A percentile compares a stretch with the other conserved stretches of the same genome.
Conservation (phyloP, 2,113 vertebrate species). For the Perognathus longimembris region DNA sequence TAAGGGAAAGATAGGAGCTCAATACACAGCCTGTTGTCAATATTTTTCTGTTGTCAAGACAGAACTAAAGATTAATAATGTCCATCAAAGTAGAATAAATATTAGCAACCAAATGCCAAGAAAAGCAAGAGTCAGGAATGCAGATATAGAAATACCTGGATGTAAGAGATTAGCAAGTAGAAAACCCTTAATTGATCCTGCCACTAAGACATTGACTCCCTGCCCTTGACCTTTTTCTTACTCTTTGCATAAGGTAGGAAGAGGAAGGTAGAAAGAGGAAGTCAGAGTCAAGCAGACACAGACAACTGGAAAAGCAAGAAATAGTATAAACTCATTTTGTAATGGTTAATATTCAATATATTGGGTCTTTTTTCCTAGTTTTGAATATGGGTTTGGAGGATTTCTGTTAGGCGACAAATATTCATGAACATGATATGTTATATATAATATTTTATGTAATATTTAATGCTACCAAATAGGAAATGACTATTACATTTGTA, state of each 20-base stretch:
- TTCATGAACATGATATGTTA: neutral
- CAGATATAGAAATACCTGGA: neutral
- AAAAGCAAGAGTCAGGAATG: neutral
- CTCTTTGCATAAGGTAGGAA: neutral
- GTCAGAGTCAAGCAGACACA: neutral
- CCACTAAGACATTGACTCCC: neutral
- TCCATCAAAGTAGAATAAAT: neutral
- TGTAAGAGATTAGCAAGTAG: neutral
- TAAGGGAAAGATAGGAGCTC: neutral
- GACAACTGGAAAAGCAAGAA: neutral
- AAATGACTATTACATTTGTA: neutral
- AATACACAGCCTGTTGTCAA: neutral
- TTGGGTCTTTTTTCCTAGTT: neutral
- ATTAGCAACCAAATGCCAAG: neutral
- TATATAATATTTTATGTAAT: neutral
- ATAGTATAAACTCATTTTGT: neutral
- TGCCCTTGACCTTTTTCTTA: neutral
- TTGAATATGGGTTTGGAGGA: neutral
- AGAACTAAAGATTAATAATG: neutral
- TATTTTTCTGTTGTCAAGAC: neutral
- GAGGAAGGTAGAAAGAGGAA: neutral
- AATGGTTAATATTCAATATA: neutral
- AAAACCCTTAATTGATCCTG: neutral
- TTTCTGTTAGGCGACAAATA: neutral
- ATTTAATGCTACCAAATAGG: conserved; percentile 9